Percentiles rank a stretch among this genome's conserved stretches.
These are phyloP conservation scores for Epirrhoe tristata DNA, from an alignment of 2,888 invertebrate species.

Conservation along the genomic window DNA sequence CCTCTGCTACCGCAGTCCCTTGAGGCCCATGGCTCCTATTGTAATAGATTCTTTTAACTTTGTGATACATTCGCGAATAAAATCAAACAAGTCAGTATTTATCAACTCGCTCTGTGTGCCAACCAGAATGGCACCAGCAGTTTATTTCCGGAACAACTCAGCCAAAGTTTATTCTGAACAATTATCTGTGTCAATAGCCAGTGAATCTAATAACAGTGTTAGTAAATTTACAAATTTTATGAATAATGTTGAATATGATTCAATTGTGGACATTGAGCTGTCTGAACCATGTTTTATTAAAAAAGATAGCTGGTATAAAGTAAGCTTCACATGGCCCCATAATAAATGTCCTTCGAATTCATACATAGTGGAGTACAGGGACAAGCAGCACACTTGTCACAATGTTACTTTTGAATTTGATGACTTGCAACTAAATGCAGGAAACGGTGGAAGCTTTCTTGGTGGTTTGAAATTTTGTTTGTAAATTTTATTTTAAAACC, in stretches of 20 bases:
- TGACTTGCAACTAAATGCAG: slow-evolving; percentile 61
- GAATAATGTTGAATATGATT: slow-evolving; percentile 74
- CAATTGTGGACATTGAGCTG: slow-evolving; percentile 72
- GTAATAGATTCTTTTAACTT: slow-evolving; percentile 68
- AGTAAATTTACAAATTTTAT: slow-evolving; percentile 68
- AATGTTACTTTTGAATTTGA: slow-evolving; percentile 76
- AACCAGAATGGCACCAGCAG: slow-evolving; percentile 73
- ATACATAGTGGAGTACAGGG: slow-evolving; percentile 75
- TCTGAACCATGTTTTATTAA: slow-evolving; percentile 73
- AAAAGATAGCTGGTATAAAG: slow-evolving; percentile 76
- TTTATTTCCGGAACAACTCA: slow-evolving; percentile 66
- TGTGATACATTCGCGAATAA: slow-evolving; percentile 67
- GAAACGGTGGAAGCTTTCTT: slow-evolving; percentile 73
- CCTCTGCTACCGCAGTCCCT: slow-evolving; percentile 70
- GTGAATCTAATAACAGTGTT: slow-evolving; percentile 69
- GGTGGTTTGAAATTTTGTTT: slow-evolving; percentile 77
- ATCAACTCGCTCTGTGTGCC: slow-evolving; percentile 75
- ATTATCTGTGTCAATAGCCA: slow-evolving; percentile 66
- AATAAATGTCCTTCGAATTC: slow-evolving; percentile 62
- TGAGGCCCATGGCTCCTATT: slow-evolving; percentile 73
- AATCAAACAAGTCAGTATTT: slow-evolving; percentile 76
- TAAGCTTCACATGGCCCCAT: slow-evolving; percentile 73
- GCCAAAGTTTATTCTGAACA: slow-evolving; percentile 72
- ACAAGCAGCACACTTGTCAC: slow-evolving; percentile 62
- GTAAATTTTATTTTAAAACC: slow-evolving; percentile 46